phyloP scores from a whole-genome alignment of 2,888 invertebrate genomes.

The Stratiomys singularior region DNA sequence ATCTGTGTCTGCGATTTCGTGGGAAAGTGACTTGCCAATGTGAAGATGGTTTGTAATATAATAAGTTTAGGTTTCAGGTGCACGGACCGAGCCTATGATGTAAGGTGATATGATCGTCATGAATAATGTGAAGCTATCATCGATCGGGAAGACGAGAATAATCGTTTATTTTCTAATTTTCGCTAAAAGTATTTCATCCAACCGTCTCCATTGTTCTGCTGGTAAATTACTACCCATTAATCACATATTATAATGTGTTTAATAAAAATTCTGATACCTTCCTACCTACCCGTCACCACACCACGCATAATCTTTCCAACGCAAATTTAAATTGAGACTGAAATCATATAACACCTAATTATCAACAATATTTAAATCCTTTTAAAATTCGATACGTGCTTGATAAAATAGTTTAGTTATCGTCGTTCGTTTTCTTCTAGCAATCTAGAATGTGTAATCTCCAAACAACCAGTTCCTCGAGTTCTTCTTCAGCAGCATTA shows the following conservation, averaged over 20 bases:
- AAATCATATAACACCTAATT: conserved; percentile 31
- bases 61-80: conserved; percentile 30
- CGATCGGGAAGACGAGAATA: no score
- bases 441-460: conserved; percentile 1
- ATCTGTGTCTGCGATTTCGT: conserved; percentile 36
- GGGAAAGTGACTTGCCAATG: conserved; percentile 33
- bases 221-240: no score
- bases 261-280: no score
- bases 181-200: no score
- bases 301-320: no score
- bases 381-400: background rate
- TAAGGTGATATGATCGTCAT: no score
- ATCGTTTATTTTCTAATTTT: no score
- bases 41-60: conserved; percentile 1
- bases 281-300: no score
- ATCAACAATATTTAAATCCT: conserved; percentile 21
- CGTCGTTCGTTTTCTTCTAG: background rate
- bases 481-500: conserved; percentile 1
- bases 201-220: no score
- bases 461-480: conserved; percentile 2
- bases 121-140: no score
- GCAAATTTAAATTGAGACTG: background rate
- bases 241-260: no score
- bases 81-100: background rate
- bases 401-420: background rate